Percentiles rank a stretch among this genome's conserved stretches.
Evolutionary conservation across 2,113 vertebrate genomes (phyloP).

Genomic region (Pseudolaguvia tuberculata): DNA sequence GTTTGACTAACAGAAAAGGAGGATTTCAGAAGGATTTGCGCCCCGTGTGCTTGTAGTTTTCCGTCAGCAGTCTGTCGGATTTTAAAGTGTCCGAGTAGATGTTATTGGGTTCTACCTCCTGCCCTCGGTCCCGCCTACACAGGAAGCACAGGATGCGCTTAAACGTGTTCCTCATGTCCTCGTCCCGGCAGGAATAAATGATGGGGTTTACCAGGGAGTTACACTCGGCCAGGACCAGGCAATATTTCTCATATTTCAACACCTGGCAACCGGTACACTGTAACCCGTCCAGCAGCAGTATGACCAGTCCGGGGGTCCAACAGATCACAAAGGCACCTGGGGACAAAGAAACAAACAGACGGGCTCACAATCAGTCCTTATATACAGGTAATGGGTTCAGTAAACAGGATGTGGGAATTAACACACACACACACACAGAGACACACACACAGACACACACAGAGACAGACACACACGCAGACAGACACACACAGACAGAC

Average conservation of each 20-base stretch:
- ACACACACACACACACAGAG: background rate
- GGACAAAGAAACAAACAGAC: conserved; percentile 12
- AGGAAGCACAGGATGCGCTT: conserved; percentile 77
- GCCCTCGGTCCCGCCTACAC: conserved; percentile 50
- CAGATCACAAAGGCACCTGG: conserved; percentile 89
- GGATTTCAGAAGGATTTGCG: conserved; percentile 1
- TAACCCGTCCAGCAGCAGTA: conserved; percentile 81
- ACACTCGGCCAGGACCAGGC: conserved; percentile 82
- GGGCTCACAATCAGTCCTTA: background rate
- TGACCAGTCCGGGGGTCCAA: conserved; percentile 85
- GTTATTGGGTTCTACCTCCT: conserved; percentile 39
- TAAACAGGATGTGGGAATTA: no score
- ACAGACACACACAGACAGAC: background rate
- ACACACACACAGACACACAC: background rate
- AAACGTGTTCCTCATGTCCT: conserved; percentile 85
- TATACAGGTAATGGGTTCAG: background rate
- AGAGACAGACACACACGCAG: no score
- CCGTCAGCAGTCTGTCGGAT: conserved; percentile 60
- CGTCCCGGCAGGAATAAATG: conserved; percentile 83
- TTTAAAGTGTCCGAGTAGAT: conserved; percentile 47
- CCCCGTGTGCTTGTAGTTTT: conserved; percentile 52
- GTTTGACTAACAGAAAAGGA: background rate
- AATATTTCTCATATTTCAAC: conserved; percentile 80
- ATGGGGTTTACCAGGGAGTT: conserved; percentile 88
- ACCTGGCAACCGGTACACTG: conserved; percentile 70